These are phyloP conservation scores for Danaus melanippus DNA, from an alignment of 1,140 invertebrate genomes.

Conservation along the genomic window DNA sequence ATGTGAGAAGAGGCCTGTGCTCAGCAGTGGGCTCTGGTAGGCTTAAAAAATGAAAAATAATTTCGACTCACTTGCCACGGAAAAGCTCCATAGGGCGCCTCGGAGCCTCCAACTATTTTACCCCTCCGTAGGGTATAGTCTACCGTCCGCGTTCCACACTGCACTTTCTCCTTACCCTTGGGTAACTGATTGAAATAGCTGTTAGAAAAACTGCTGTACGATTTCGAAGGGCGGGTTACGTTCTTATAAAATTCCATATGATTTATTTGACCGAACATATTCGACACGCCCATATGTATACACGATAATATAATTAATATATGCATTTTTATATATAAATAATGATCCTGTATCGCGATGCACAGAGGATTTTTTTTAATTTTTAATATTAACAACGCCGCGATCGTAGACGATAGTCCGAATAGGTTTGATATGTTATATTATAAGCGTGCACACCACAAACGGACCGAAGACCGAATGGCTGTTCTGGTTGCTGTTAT, in stretches of 20 bases:
- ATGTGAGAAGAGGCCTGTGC: too few relatives aligned
- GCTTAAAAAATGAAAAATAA: not conserved
- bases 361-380: not conserved
- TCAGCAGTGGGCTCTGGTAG: too few relatives aligned
- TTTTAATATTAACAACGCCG: conserved; percentile 9
- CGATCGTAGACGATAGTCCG: conserved; percentile 5
- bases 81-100: conserved; percentile 78
- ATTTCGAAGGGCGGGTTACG: conserved; percentile 52
- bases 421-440: not conserved
- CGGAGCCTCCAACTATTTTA: conserved; percentile 79
- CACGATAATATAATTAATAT: conserved; percentile 19
- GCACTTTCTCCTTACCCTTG: conserved; percentile 48
- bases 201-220: conserved; percentile 52
- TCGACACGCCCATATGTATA: conserved; percentile 19
- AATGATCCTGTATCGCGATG: not conserved
- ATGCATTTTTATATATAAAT: conserved; percentile 21
- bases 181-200: conserved; percentile 61
- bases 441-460: conserved; percentile 34
- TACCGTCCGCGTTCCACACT: conserved; percentile 66
- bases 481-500: conserved; percentile 27
- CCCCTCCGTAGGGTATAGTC: conserved; percentile 61
- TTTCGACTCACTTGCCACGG: conserved; percentile 78
- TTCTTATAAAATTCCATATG: conserved; percentile 59
- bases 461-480: conserved; percentile 43
- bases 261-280: conserved; percentile 45